Conservation (phyloP, 2,797 vertebrate species). For the Alectoris magna region DNA sequence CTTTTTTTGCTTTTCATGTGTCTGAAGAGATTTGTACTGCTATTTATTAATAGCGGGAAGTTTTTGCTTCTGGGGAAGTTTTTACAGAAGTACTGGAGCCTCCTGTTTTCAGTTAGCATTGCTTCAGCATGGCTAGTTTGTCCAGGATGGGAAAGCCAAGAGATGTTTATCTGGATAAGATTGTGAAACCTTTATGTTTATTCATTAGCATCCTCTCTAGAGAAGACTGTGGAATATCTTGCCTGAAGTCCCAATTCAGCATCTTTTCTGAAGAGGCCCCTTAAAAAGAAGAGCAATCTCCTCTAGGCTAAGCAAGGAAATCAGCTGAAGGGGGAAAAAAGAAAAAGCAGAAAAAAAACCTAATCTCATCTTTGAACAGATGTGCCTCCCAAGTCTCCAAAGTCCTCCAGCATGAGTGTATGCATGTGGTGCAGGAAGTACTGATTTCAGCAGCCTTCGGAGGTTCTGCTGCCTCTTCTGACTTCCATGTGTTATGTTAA, state of each 20-base stretch:
- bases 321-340: not conserved
- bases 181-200: constrained; percentile 20
- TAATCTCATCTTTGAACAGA: not conserved
- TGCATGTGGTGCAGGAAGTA: not conserved
- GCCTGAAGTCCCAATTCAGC: not conserved
- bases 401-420: not conserved
- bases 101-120: not conserved
- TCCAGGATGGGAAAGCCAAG: constrained; percentile 4
- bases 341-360: not conserved
- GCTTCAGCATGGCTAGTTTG: not conserved
- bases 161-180: not conserved
- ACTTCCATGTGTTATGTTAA: not conserved
- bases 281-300: not conserved
- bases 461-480: not conserved
- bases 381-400: not conserved
- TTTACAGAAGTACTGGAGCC: not conserved
- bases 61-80: not conserved
- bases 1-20: not conserved
- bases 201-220: not conserved
- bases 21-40: not conserved
- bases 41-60: not conserved
- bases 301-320: not conserved
- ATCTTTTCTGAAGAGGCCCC: not conserved
- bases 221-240: not conserved
- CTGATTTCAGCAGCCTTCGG: not conserved